phyloP scores from a whole-genome alignment of 2,888 invertebrate genomes.

The Peribatodes rhomboidaria region DNA sequence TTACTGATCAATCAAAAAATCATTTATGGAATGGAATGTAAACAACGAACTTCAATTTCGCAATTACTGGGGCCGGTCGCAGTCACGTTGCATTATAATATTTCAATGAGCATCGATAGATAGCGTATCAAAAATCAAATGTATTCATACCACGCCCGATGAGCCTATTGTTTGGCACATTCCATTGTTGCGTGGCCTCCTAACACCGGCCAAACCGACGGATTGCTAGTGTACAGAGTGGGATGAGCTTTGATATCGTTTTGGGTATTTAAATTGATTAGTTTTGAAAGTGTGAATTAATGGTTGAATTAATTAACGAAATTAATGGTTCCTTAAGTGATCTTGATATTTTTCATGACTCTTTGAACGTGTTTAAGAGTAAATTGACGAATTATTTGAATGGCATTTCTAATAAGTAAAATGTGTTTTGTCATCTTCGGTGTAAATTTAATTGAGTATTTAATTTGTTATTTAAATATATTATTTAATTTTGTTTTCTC shows the following conservation, averaged over 20 bases:
- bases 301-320: too few species aligned
- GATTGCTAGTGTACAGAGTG: conserved; percentile 50
- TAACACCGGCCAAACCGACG: conserved; percentile 50
- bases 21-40: conserved; percentile 32
- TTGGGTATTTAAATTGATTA: conserved; percentile 14
- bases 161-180: conserved; percentile 71
- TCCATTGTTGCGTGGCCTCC: conserved; percentile 78
- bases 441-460: too few species aligned
- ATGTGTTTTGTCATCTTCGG: too few species aligned
- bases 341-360: too few species aligned
- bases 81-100: conserved; percentile 51
- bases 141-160: conserved; percentile 68
- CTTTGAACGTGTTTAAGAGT: too few species aligned
- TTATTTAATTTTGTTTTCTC: too few species aligned
- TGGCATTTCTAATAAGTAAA: too few species aligned
- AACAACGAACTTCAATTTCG: conserved; percentile 37
- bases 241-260: conserved; percentile 52
- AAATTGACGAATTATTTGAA: too few species aligned
- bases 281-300: too few species aligned
- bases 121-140: conserved; percentile 58
- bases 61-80: conserved; percentile 25
- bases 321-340: too few species aligned
- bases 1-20: conserved; percentile 8
- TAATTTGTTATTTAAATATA: too few species aligned
- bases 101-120: conserved; percentile 55